Evolutionary conservation across 1,140 invertebrate genomes (phyloP).

Genomic region (Probaryconus sp.): DNA sequence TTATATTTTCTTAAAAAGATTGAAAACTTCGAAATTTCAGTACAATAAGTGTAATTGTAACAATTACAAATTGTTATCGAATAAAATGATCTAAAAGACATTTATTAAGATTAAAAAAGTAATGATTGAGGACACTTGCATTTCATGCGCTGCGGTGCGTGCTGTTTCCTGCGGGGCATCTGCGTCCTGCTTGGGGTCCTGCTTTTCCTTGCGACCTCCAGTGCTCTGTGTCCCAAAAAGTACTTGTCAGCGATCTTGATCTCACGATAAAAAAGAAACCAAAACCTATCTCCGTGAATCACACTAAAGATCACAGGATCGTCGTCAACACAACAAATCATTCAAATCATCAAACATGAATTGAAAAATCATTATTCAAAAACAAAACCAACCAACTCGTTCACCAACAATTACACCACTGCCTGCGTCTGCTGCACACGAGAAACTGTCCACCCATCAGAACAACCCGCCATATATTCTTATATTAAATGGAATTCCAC

Average conservation of each 20-base stretch:
- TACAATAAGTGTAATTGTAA: not conserved
- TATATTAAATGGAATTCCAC: too few relatives aligned
- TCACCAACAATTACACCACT: slow-evolving; percentile 28
- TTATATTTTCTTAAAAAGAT: slow-evolving; percentile 9
- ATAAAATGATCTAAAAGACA: too few relatives aligned
- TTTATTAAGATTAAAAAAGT: too few relatives aligned
- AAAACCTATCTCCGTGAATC: slow-evolving; percentile 8
- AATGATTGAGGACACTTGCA: slow-evolving; percentile 66
- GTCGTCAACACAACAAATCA: slow-evolving; percentile 5
- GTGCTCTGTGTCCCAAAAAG: slow-evolving; percentile 51
- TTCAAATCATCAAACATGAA: slow-evolving; percentile 33
- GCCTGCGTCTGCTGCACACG: too few relatives aligned
- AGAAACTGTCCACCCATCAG: too few relatives aligned
- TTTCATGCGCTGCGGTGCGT: slow-evolving; percentile 78
- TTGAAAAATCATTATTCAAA: slow-evolving; percentile 27
- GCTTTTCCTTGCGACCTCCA: slow-evolving; percentile 66
- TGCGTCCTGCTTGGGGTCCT: slow-evolving; percentile 68
- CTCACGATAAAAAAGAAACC: slow-evolving; percentile 2
- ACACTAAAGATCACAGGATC: slow-evolving; percentile 34
- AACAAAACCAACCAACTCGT: slow-evolving; percentile 21
- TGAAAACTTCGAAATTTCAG: slow-evolving; percentile 20
- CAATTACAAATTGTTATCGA: slow-evolving; percentile 17
- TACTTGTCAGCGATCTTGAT: slow-evolving; percentile 28
- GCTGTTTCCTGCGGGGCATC: slow-evolving; percentile 78
- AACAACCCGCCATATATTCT: too few relatives aligned